Conservation (phyloP, 2,888 invertebrate genomes). For the Sphinx pinastri region DNA sequence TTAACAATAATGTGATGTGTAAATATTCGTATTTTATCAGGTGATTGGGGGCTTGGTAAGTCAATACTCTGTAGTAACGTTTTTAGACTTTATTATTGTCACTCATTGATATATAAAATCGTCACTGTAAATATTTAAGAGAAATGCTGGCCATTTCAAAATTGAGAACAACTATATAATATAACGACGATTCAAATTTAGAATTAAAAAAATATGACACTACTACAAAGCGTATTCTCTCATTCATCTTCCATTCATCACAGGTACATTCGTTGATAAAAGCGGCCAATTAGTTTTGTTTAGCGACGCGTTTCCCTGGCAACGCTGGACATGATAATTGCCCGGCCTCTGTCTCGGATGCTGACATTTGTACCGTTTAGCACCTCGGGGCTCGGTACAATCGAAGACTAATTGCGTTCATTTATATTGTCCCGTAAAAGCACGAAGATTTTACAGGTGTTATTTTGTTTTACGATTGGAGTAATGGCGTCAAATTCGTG, state of each 20-base stretch:
- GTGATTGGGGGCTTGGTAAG: no score
- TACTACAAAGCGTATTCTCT: neutral
- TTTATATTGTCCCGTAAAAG: constrained; percentile 16
- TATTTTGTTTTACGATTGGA: neutral
- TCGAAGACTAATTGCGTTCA: constrained; percentile 27
- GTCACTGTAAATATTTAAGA: no score
- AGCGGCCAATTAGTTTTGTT: constrained; percentile 75
- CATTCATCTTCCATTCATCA: constrained; percentile 46
- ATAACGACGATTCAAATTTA: neutral
- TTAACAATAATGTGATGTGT: no score
- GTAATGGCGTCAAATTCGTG: neutral
- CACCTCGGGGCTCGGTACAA: constrained; percentile 46
- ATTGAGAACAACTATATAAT: neutral
- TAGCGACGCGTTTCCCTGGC: constrained; percentile 66
- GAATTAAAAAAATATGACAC: neutral
- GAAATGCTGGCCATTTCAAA: no score
- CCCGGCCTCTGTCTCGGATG: constrained; percentile 52
- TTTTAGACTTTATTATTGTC: no score
- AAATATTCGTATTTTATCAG: no score
- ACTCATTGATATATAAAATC: no score
- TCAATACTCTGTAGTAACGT: no score
- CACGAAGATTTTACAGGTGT: constrained; percentile 17
- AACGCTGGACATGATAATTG: constrained; percentile 71
- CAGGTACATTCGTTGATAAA: constrained; percentile 57
- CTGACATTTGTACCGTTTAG: constrained; percentile 67